These are phyloP conservation scores for Laterallus jamaicensis DNA, from an alignment of 2,113 vertebrate genomes.

Conservation along the genomic window DNA sequence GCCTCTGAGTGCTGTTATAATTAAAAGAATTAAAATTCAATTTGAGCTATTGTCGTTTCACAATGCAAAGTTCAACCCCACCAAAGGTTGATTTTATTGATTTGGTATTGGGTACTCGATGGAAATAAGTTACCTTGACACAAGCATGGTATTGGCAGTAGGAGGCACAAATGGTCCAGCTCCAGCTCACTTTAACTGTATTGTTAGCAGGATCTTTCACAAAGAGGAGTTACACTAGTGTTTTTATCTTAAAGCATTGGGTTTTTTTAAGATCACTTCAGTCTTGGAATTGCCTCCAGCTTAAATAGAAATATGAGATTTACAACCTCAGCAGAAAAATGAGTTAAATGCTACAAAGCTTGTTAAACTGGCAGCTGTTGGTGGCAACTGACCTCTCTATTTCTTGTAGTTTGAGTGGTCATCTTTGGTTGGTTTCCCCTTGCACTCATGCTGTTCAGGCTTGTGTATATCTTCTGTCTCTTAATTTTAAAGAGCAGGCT, in stretches of 20 bases:
- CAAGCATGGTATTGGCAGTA: not conserved
- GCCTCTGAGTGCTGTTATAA: slow-evolving; percentile 28
- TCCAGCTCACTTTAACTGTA: not conserved
- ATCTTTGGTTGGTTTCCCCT: not conserved
- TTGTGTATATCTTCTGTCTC: not conserved
- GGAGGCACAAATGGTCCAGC: slow-evolving; percentile 9
- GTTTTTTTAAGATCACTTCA: not conserved
- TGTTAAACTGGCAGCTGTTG: not conserved
- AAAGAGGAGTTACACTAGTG: not conserved
- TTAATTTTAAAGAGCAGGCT: not conserved
- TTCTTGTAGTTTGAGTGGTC: not conserved
- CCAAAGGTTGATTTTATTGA: slow-evolving; percentile 59
- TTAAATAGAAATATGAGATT: not conserved
- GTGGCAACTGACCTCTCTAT: not conserved
- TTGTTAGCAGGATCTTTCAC: not conserved
- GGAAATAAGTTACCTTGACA: slow-evolving; percentile 50
- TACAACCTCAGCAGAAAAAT: not conserved
- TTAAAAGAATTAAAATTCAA: slow-evolving; percentile 67
- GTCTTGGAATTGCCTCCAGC: not conserved
- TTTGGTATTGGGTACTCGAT: slow-evolving; percentile 22
- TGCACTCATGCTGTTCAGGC: not conserved
- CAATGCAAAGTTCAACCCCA: slow-evolving; percentile 61
- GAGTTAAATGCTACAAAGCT: not conserved
- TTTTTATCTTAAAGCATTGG: not conserved
- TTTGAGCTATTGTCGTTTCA: slow-evolving; percentile 54